Conservation (phyloP, 92 coral and sea anemone genomes). For the Heteractis magnifica region DNA sequence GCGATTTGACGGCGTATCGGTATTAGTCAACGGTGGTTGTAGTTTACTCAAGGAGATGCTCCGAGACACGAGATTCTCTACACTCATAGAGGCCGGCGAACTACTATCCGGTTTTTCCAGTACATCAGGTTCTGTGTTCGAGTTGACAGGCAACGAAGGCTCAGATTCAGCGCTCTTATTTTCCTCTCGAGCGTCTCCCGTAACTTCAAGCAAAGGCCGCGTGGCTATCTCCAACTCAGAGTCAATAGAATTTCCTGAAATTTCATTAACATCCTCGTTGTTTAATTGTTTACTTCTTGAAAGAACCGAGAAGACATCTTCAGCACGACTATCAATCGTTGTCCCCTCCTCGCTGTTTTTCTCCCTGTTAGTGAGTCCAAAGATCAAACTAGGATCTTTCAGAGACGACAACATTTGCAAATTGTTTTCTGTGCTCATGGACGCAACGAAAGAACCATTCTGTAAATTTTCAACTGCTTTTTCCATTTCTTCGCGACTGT, state of each 20-base stretch:
- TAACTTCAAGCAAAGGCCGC: background rate
- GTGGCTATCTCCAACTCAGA: background rate
- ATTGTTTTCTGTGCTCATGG: conserved; percentile 33
- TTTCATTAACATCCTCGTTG: background rate
- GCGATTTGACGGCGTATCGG: conserved; percentile 76
- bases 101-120: background rate
- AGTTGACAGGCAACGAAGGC: background rate
- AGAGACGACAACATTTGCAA: conserved; percentile 38
- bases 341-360: conserved; percentile 1
- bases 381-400: conserved; percentile 38
- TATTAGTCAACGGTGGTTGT: conserved; percentile 73
- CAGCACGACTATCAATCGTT: background rate
- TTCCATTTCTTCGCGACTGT: conserved; percentile 39
- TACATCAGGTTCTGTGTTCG: background rate
- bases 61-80: conserved; percentile 71
- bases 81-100: conserved; percentile 36
- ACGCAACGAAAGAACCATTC: conserved; percentile 17
- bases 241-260: background rate
- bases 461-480: conserved; percentile 44
- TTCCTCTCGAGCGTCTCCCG: background rate
- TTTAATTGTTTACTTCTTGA: background rate
- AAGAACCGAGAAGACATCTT: background rate
- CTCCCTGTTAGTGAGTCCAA: conserved; percentile 22
- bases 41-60: conserved; percentile 73
- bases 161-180: background rate